Evolutionary conservation across 2,888 invertebrate genomes (phyloP).

Genomic region (Hydrotaea diabolus): DNA sequence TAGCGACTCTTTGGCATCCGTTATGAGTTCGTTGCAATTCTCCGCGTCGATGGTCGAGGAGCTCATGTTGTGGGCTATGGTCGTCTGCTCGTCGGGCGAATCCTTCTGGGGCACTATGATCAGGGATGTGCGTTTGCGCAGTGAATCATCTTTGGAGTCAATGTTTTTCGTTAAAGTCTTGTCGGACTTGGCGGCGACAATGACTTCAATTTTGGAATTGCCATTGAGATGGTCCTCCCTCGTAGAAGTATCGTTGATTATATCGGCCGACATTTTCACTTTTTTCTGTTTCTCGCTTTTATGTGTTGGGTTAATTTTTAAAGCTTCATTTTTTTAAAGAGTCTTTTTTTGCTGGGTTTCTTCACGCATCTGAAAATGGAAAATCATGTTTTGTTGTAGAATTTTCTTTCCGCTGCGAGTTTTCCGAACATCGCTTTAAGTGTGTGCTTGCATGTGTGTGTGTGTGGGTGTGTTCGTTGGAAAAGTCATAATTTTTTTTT

Average conservation of each 20-base stretch:
- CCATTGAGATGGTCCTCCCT: slow-evolving; percentile 68
- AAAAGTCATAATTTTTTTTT: slow-evolving; percentile 29
- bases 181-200: slow-evolving; percentile 78
- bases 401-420: not conserved
- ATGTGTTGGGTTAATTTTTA: slow-evolving; percentile 45
- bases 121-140: slow-evolving; percentile 79
- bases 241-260: slow-evolving; percentile 64
- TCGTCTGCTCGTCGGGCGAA: slow-evolving; percentile 2
- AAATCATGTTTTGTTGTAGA: not conserved
- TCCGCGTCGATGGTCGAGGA: slow-evolving; percentile 64
- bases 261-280: slow-evolving; percentile 69
- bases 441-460: too few relatives aligned
- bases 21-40: slow-evolving; percentile 59
- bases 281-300: slow-evolving; percentile 57
- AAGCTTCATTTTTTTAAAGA: slow-evolving; percentile 49
- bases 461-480: not conserved
- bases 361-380: slow-evolving; percentile 10
- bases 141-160: slow-evolving; percentile 79
- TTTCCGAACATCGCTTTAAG: too few relatives aligned
- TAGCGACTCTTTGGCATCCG: slow-evolving; percentile 27
- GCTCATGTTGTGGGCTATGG: slow-evolving; percentile 66
- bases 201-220: slow-evolving; percentile 77
- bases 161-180: slow-evolving; percentile 80
- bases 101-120: slow-evolving; percentile 77
- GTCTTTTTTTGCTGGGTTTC: not conserved